Base-by-base conservation (phyloP, 1,140 invertebrate genomes). In the Daktulosphaira vitifoliae region DNA sequence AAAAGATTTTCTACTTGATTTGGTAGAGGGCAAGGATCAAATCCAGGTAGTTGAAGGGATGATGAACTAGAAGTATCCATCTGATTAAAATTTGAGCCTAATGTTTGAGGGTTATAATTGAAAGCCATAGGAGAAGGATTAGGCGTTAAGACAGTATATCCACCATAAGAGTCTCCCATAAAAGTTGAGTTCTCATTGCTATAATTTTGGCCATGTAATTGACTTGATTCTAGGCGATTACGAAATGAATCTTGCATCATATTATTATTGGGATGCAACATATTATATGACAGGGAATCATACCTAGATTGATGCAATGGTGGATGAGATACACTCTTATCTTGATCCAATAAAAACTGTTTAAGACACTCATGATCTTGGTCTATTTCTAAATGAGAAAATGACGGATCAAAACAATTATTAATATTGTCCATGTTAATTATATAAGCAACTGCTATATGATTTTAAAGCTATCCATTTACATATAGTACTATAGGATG, bases 281-380 rank as follows among this genome's bases (percentile, higher is more conserved):
- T 62, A 22, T 62, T 62, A 25, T 62, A 62, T 18, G 42, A 37
- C 44, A 48, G 3, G 26, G 42, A 25, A 33, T 62, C 25, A 22
- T 48, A 62, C 13, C 44, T 62, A 20, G 26, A 39, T n/a, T 22
- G 39, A 46, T 62, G 56, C 7, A 62, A 16, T 18, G 56, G 42
- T 46, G 42, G 56, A 62, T 62, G 56, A 13, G 26, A 13, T 20
- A 39, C 26, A 22, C 22, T 26, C 26, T 62, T 62, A 22, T 62
- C 56, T 48, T 48, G 42, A 48, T 62, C 56, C 25, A 62, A 62
- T 29, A 72, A 54, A 42, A 71, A 72, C 20, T 72, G 70, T 68
- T 72, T 72, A 15, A 72, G 67, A 67, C 70, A 72, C 42, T 70
- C 70, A 66, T 70, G 67, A 37, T 71, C 71, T 39, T 67, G 59